phyloP scores from a whole-genome alignment of 2,888 invertebrate species.

The Willowsia nigromaculata region DNA sequence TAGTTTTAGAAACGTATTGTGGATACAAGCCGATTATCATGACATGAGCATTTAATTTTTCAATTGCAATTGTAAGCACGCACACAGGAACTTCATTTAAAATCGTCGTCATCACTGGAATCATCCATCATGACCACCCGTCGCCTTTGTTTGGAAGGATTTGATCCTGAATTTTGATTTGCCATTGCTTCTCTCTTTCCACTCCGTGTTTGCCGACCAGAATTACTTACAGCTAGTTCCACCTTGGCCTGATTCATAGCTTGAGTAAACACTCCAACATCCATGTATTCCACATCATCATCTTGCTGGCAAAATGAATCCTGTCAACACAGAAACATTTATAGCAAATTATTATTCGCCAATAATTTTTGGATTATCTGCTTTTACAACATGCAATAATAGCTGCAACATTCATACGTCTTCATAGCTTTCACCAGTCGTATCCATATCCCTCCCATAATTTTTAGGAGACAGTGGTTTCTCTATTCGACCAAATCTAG shows the following conservation, averaged over 20 bases:
- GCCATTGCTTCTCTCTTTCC: conserved; percentile 7
- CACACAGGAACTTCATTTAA: neutral
- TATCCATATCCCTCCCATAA: conserved; percentile 1
- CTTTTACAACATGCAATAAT: neutral
- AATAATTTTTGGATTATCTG: too few relatives aligned
- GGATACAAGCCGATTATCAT: too few relatives aligned
- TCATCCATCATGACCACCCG: conserved; percentile 30
- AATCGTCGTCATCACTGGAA: conserved; percentile 58
- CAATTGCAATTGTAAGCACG: neutral
- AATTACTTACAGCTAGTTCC: conserved; percentile 62
- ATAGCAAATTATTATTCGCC: neutral
- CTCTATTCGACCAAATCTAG: conserved; percentile 58
- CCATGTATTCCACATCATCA: conserved; percentile 81
- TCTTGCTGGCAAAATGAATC: conserved; percentile 86
- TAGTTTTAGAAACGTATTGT: too few relatives aligned
- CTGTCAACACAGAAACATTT: conserved; percentile 79
- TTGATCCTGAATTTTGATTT: neutral
- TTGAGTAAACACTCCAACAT: conserved; percentile 77
- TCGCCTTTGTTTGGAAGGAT: neutral
- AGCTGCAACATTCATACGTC: neutral
- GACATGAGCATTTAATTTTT: too few relatives aligned
- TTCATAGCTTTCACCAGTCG: conserved; percentile 32
- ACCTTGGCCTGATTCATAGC: conserved; percentile 75
- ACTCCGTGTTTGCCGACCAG: conserved; percentile 40
- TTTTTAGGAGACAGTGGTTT: conserved; percentile 49